Percentiles rank a stretch among this genome's conserved stretches.
Conservation (phyloP, 2,797 vertebrate genomes). For the Oreonectes daqikongensis region DNA sequence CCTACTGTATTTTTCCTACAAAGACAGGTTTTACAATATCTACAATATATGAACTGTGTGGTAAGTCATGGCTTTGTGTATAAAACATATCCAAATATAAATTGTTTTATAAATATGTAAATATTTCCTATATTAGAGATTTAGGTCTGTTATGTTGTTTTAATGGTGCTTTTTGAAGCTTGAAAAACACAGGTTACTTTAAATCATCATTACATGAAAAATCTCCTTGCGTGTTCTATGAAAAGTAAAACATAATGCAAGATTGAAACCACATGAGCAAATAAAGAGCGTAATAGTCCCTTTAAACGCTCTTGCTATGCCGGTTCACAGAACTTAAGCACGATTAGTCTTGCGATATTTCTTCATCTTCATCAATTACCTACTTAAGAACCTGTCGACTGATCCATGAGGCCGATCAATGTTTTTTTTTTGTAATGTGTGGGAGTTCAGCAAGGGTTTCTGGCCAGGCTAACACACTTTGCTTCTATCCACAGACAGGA, state of each 20-base stretch:
- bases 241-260: background rate
- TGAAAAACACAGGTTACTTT: no score
- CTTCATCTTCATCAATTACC: conserved; percentile 38
- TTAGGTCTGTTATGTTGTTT: no score
- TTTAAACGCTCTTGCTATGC: conserved; percentile 1
- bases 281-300: background rate
- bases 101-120: no score
- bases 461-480: background rate
- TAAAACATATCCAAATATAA: no score
- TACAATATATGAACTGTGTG: no score
- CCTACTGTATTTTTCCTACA: no score
- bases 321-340: background rate
- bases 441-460: background rate
- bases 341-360: conserved; percentile 37
- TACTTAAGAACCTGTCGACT: conserved; percentile 16
- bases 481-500: conserved; percentile 21
- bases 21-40: no score
- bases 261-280: background rate
- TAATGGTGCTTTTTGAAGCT: no score
- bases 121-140: no score
- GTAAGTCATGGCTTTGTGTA: no score
- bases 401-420: background rate
- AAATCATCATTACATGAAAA: no score
- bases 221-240: no score
- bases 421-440: conserved; percentile 16